Conservation (phyloP, 2,888 invertebrate genomes). For the Reticulitermes lucifugus region DNA sequence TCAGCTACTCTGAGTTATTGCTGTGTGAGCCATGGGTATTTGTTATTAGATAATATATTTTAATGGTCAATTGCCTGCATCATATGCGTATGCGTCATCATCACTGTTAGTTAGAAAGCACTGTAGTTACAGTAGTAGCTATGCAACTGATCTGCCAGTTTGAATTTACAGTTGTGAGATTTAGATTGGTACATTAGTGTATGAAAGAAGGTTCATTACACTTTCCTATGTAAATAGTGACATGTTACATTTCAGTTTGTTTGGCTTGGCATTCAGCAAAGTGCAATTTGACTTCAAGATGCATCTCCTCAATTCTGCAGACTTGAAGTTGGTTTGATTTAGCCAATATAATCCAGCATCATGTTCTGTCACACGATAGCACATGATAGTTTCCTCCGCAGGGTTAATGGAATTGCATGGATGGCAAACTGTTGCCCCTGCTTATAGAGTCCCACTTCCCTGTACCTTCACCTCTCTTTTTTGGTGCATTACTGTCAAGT, state of each 20-base stretch:
- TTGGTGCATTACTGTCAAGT: conserved; percentile 35
- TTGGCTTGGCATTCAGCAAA: conserved; percentile 43
- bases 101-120: conserved; percentile 41
- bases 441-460: conserved; percentile 21
- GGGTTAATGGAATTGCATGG: conserved; percentile 35
- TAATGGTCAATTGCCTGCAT: conserved; percentile 34
- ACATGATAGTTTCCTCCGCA: neutral
- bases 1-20: conserved; percentile 16
- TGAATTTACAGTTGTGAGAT: conserved; percentile 24
- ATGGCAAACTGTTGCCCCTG: conserved; percentile 32
- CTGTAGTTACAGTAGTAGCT: conserved; percentile 41
- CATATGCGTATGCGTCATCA: conserved; percentile 38
- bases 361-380: neutral
- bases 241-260: conserved; percentile 30
- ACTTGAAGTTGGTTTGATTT: neutral
- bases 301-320: conserved; percentile 36
- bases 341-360: neutral
- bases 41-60: neutral
- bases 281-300: conserved; percentile 38
- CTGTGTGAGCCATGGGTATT: neutral
- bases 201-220: conserved; percentile 35
- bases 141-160: conserved; percentile 37
- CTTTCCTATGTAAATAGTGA: conserved; percentile 35
- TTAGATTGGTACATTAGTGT: conserved; percentile 30
- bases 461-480: conserved; percentile 7